Conservation (phyloP, 2,113 vertebrate species). For the Myiopsitta monachus region DNA sequence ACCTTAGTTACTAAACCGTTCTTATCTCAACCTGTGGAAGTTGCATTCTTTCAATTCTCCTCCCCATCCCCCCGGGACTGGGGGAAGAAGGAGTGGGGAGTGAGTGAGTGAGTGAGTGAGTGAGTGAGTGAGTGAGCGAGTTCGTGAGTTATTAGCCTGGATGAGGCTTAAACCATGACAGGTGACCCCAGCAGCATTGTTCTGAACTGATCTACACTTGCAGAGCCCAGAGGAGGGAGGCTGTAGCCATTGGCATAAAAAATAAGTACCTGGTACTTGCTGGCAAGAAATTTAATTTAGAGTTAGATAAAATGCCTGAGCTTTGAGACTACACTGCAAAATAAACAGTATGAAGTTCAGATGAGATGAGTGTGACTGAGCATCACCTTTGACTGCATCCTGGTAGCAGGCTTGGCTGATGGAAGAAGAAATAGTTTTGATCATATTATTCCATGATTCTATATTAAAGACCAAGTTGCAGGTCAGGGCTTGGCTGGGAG, state of each 20-base stretch:
- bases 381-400: neutral
- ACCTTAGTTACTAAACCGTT: too few relatives aligned
- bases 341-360: neutral
- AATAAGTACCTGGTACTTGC: neutral
- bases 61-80: too few relatives aligned
- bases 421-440: neutral
- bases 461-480: neutral
- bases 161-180: too few relatives aligned
- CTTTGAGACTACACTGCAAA: neutral
- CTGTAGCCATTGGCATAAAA: neutral
- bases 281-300: neutral
- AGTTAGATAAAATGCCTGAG: neutral
- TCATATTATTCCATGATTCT: neutral
- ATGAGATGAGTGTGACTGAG: neutral
- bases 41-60: too few relatives aligned
- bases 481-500: neutral
- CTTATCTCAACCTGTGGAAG: too few relatives aligned
- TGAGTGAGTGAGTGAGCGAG: too few relatives aligned
- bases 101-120: too few relatives aligned
- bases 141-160: too few relatives aligned
- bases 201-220: neutral
- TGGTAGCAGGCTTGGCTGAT: neutral
- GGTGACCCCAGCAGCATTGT: neutral
- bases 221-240: neutral
- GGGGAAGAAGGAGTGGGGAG: too few relatives aligned